Evolutionary conservation across 2,113 vertebrate genomes (phyloP).

Genomic region (Pithys albifrons): DNA sequence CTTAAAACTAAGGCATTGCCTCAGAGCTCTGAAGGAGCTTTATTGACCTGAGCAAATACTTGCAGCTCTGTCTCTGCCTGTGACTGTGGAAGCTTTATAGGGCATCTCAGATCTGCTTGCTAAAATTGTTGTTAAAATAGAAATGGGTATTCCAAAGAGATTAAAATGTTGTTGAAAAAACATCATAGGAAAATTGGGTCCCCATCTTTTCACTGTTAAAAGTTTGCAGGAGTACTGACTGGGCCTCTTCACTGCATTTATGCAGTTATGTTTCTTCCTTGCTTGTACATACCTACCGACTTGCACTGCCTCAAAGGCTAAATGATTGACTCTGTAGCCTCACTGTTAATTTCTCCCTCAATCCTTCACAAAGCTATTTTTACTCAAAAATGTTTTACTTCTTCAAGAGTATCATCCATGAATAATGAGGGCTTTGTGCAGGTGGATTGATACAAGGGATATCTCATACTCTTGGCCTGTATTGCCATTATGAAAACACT

Average conservation of each 20-base stretch:
- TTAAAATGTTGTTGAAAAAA: conserved; percentile 11
- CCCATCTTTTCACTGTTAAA: neutral
- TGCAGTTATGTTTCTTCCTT: neutral
- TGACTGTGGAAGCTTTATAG: neutral
- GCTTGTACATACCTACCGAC: neutral
- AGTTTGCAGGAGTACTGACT: neutral
- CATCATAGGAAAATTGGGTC: neutral
- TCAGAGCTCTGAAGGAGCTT: neutral
- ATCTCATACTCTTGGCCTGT: neutral
- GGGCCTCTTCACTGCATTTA: neutral
- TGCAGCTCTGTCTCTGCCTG: neutral
- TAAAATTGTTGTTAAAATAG: conserved; percentile 21
- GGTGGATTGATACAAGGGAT: neutral
- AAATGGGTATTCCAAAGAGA: conserved; percentile 10
- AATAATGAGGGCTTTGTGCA: neutral
- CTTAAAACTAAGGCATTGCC: neutral
- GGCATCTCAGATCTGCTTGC: neutral
- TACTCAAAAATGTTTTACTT: neutral
- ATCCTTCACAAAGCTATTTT: neutral
- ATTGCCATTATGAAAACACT: neutral
- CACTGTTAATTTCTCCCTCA: neutral
- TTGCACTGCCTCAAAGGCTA: neutral
- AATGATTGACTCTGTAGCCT: neutral
- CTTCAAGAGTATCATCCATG: neutral
- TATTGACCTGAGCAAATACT: neutral